Evolutionary conservation across 1,140 invertebrate species (phyloP), one percentile per base, ranked within the genome.

Genomic region (Temnothorax nylanderi): DNA sequence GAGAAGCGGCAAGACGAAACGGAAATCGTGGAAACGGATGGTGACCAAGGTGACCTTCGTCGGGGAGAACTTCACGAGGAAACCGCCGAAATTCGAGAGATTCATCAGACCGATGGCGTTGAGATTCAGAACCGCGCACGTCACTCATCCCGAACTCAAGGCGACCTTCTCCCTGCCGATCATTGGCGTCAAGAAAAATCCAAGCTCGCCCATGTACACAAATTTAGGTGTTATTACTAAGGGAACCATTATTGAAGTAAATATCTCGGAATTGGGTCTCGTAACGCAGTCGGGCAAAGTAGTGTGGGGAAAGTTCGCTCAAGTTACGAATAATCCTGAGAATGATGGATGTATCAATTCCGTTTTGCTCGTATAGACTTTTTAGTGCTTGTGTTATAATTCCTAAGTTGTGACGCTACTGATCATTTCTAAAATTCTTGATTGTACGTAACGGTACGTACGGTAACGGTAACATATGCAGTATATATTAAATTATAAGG

Each of bases 261-360:
- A 99, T 94, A 99, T 99, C 89, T 99, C 98, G 71, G 99, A 99
- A 96, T 96, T 99, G 65, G 99, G 99, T 96, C 96, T 99, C 64
- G 99, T 99, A 0, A 99, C 99, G 11, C 99, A 99, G 95, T 98
- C 98, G 51, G 99, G 99, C 81, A 99, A 99, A 97, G 99, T 99
- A 86, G 98, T 99, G 1, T 99, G 99, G 99, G 99, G 99, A 88
- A 99, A 99, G 97, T 99, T 99, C 96, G 99, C 99, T 0, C 99
- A 99, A 95, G 99, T 99, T 18, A 99, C 99, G 0, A 99, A 99
- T 95, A 99, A 99, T 96, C 99, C 99, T 8, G 99, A 99, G 95
- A 99, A 99, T 96, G 99, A 99, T 97, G 99, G 99, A 44, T 99
- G 99, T 94, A 99, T 99, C 67, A 99, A 99, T 97, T 99, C 99